phyloP scores from a whole-genome alignment of 2,797 vertebrate species.

The Delichon dasypus region DNA sequence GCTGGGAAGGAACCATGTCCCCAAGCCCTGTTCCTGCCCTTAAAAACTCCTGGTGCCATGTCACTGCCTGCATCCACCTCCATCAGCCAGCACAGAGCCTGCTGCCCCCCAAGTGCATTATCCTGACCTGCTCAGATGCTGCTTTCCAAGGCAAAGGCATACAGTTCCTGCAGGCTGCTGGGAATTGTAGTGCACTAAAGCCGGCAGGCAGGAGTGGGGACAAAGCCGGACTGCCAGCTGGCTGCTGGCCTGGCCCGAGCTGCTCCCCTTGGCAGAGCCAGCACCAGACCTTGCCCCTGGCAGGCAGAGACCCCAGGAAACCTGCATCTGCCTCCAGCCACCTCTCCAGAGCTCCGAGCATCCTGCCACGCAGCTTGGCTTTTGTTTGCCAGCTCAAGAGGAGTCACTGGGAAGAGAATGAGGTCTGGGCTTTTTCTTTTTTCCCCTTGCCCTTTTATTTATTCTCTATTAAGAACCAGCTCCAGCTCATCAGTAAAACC shows the following conservation, averaged over 20 bases:
- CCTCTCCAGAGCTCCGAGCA: neutral
- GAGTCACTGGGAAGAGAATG: neutral
- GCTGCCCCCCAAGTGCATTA: neutral
- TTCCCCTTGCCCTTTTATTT: neutral
- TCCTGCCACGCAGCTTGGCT: neutral
- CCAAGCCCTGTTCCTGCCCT: neutral
- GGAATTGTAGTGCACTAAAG: conserved; percentile 14
- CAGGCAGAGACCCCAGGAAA: rapidly evolving
- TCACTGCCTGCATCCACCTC: neutral
- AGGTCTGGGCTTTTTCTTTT: neutral
- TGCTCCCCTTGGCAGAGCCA: neutral
- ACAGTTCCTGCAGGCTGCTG: neutral
- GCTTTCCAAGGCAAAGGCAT: neutral
- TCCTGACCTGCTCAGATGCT: rapidly evolving
- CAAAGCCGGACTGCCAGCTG: neutral
- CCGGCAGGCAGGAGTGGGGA: neutral
- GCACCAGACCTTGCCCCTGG: rapidly evolving
- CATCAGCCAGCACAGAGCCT: rapidly evolving
- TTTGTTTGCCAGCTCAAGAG: neutral
- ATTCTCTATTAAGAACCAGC: neutral
- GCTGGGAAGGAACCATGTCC: neutral
- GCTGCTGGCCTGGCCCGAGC: rapidly evolving
- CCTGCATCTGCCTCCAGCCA: rapidly evolving
- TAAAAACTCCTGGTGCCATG: neutral
- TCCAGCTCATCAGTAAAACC: neutral